phyloP scores from a whole-genome alignment of 1,140 invertebrate species.

The Arctopsyche grandis region DNA sequence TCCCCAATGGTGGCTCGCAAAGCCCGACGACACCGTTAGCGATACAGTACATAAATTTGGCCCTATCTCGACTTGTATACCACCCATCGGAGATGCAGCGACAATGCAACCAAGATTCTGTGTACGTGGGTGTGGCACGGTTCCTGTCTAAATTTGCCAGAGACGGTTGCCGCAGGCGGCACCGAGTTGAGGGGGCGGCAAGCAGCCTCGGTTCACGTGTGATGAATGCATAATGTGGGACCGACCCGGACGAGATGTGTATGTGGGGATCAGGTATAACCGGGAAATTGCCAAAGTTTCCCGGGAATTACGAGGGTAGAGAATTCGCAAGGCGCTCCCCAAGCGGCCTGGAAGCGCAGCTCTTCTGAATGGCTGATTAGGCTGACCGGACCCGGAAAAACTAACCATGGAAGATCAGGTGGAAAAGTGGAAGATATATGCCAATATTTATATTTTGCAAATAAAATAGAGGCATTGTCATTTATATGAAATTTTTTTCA shows the following conservation, averaged over 20 bases:
- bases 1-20: no score
- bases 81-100: no score
- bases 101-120: neutral
- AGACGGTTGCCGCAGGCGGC: neutral
- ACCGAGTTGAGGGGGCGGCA: neutral
- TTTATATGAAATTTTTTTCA: neutral
- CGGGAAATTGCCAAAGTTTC: constrained; percentile 37
- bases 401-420: neutral
- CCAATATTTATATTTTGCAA: neutral
- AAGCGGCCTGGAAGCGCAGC: neutral
- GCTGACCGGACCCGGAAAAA: neutral
- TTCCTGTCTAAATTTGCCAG: neutral
- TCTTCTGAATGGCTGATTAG: neutral
- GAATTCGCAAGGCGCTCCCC: constrained; percentile 19
- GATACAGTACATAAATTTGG: no score
- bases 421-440: neutral
- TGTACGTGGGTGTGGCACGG: neutral
- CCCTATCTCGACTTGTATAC: no score
- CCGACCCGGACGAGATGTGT: neutral
- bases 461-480: neutral
- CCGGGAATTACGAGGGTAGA: constrained; percentile 10
- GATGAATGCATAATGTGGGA: constrained; percentile 43
- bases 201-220: neutral
- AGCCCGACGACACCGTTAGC: no score
- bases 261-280: constrained; percentile 29